These are phyloP conservation scores for Epinephelus awoara DNA, from an alignment of 2,797 vertebrate genomes.

Conservation along the genomic window DNA sequence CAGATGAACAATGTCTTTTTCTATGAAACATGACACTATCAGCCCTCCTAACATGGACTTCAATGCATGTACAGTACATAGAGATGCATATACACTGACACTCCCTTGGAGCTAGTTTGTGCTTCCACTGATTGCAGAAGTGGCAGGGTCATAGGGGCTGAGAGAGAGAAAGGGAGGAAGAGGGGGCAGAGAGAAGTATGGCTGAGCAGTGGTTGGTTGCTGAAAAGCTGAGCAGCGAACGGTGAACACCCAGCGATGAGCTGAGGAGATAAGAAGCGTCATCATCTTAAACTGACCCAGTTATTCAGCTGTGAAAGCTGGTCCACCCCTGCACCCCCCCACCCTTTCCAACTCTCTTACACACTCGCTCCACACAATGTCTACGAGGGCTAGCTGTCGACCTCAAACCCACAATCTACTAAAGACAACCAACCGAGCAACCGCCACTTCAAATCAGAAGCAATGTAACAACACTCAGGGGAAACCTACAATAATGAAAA, in stretches of 20 bases:
- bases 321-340: constrained; percentile 37
- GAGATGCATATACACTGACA: constrained; percentile 2
- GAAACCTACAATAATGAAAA: constrained; percentile 47
- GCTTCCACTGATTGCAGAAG: not conserved
- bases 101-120: constrained; percentile 25
- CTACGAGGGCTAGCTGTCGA: constrained; percentile 22
- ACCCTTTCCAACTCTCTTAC: constrained; percentile 19
- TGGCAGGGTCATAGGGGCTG: not conserved
- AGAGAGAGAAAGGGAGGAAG: not conserved
- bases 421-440: constrained; percentile 51
- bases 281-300: constrained; percentile 84
- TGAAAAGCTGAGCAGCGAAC: constrained; percentile 73
- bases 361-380: constrained; percentile 23
- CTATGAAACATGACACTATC: not conserved
- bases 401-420: constrained; percentile 50
- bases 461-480: constrained; percentile 43
- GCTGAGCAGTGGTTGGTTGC: constrained; percentile 43
- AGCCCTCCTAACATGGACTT: not conserved
- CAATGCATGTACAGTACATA: constrained; percentile 5
- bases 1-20: not conserved
- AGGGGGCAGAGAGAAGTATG: constrained; percentile 3
- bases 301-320: constrained; percentile 83
- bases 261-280: constrained; percentile 76
- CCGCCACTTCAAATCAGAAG: constrained; percentile 53
- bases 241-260: constrained; percentile 68